Conservation (phyloP, 2,888 invertebrate genomes). For the Hypsopygia costalis region DNA sequence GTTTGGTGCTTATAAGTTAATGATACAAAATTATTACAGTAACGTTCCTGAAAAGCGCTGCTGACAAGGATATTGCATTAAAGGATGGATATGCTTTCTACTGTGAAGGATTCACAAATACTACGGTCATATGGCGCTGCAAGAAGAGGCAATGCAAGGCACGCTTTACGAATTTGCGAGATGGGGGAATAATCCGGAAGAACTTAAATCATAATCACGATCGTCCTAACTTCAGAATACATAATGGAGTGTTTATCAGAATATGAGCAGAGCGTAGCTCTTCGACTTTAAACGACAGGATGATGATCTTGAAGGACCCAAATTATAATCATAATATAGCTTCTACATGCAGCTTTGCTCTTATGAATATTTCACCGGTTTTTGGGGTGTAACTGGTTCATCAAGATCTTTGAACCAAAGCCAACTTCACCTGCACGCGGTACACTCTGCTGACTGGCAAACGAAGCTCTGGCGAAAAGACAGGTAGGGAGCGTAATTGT, state of each 20-base stretch:
- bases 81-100: background rate
- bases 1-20: background rate
- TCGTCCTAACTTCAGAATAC: background rate
- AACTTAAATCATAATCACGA: background rate
- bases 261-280: too few species aligned
- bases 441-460: too few species aligned
- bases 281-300: too few species aligned
- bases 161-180: background rate
- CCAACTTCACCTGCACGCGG: too few species aligned
- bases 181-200: background rate
- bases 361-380: too few species aligned
- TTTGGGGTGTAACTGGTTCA: too few species aligned
- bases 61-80: background rate
- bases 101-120: background rate
- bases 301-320: too few species aligned
- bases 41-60: background rate
- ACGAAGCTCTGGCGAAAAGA: too few species aligned
- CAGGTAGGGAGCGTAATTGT: too few species aligned
- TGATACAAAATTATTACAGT: background rate
- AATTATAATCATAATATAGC: too few species aligned
- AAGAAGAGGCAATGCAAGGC: background rate
- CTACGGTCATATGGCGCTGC: background rate
- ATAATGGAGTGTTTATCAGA: background rate
- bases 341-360: too few species aligned
- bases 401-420: too few species aligned